These are phyloP conservation scores for Clinocottus analis DNA, from an alignment of 2,113 vertebrate species.

Conservation along the genomic window DNA sequence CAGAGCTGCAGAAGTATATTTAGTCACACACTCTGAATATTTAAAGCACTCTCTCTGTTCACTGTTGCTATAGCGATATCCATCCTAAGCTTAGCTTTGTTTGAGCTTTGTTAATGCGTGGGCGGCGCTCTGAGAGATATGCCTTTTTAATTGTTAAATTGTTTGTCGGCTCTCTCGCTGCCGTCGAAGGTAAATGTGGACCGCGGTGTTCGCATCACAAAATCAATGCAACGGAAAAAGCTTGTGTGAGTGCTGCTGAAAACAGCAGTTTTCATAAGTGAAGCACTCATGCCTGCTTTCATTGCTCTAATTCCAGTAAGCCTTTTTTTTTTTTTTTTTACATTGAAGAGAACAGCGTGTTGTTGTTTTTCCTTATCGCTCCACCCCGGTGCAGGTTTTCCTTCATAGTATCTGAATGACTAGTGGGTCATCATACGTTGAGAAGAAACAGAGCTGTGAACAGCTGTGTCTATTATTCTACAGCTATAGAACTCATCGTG, in stretches of 20 bases:
- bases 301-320: background rate
- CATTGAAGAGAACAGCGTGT: background rate
- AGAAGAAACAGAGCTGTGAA: background rate
- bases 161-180: slow-evolving; percentile 10
- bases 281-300: background rate
- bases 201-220: background rate
- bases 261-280: background rate
- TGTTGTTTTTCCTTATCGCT: background rate
- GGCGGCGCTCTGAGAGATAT: slow-evolving; percentile 24
- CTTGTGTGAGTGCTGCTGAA: background rate
- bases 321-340: too few species aligned
- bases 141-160: slow-evolving; percentile 50
- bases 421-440: background rate
- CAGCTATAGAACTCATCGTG: slow-evolving; percentile 1
- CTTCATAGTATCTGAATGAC: background rate
- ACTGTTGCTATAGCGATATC: slow-evolving; percentile 77
- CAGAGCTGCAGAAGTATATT: slow-evolving; percentile 67
- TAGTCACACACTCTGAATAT: slow-evolving; percentile 76
- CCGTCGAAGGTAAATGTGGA: background rate
- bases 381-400: background rate
- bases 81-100: slow-evolving; percentile 63
- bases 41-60: slow-evolving; percentile 65
- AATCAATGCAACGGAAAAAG: background rate
- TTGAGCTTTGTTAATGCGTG: slow-evolving; percentile 41
- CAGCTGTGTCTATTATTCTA: slow-evolving; percentile 24